Percentiles rank a stretch among this genome's conserved stretches.
Evolutionary conservation across 2,888 invertebrate species (phyloP).

Genomic region (Hyalella azteca): DNA sequence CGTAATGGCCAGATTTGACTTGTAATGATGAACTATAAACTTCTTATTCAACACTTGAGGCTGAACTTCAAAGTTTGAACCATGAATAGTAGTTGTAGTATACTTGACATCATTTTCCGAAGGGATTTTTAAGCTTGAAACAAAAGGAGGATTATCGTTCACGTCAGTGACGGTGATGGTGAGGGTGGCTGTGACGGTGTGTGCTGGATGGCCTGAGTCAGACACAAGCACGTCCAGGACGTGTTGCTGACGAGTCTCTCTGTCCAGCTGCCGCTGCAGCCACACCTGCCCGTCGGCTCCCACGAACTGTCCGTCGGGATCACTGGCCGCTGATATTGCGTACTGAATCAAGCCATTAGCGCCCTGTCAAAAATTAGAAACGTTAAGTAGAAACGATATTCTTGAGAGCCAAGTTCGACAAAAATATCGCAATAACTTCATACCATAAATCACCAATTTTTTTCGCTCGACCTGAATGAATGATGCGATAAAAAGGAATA

Average conservation of each 20-base stretch:
- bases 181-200: conserved; percentile 90
- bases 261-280: conserved; percentile 81
- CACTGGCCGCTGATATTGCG: conserved; percentile 90
- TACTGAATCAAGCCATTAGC: conserved; percentile 68
- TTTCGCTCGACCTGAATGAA: too few species aligned
- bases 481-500: too few species aligned
- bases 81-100: too few species aligned
- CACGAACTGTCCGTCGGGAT: conserved; percentile 89
- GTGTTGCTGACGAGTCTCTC: conserved; percentile 92
- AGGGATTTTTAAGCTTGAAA: conserved; percentile 37
- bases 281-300: conserved; percentile 95
- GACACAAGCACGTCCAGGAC: conserved; percentile 95
- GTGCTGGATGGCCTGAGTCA: conserved; percentile 91
- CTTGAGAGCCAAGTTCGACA: too few species aligned
- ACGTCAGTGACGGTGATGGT: conserved; percentile 94
- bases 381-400: too few species aligned
- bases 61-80: neutral
- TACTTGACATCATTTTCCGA: neutral
- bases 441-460: too few species aligned
- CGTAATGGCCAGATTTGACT: conserved; percentile 16
- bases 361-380: conserved; percentile 36
- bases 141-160: conserved; percentile 87
- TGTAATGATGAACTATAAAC: too few species aligned
- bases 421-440: too few species aligned
- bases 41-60: too few species aligned